phyloP scores from a whole-genome alignment of 1,140 invertebrate species.

The Contarinia nasturtii region DNA sequence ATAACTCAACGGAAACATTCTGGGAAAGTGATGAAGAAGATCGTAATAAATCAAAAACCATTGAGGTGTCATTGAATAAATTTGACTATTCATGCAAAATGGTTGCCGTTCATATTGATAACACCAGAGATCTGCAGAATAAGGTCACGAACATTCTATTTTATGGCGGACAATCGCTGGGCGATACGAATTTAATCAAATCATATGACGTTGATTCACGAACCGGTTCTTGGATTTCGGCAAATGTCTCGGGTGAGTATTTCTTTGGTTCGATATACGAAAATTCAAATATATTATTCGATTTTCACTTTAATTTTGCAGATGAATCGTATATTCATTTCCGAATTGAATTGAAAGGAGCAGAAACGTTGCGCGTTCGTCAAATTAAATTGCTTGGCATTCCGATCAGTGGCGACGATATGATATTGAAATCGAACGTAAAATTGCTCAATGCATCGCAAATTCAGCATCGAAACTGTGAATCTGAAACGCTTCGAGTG shows the following conservation, averaged over 20 bases:
- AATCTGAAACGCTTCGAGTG: constrained; percentile 80
- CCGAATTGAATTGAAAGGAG: constrained; percentile 73
- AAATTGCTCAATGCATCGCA: constrained; percentile 21
- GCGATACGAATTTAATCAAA: constrained; percentile 61
- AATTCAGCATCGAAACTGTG: constrained; percentile 74
- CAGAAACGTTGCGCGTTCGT: constrained; percentile 71
- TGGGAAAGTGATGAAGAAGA: constrained; percentile 99
- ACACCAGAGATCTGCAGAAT: constrained; percentile 82
- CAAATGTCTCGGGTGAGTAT: constrained; percentile 45
- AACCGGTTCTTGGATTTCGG: constrained; percentile 67
- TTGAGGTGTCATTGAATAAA: constrained; percentile 32
- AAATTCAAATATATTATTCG: background rate
- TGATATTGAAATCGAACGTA: constrained; percentile 9
- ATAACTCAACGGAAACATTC: constrained; percentile 93
- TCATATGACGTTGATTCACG: constrained; percentile 67
- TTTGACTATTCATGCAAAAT: constrained; percentile 23
- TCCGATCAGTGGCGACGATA: constrained; percentile 8
- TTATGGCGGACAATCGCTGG: constrained; percentile 55
- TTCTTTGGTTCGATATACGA: background rate
- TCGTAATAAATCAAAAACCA: constrained; percentile 68
- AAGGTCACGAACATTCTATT: constrained; percentile 72
- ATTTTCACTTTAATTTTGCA: background rate
- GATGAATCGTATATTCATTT: constrained; percentile 26
- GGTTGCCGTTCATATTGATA: constrained; percentile 80
- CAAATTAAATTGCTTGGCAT: constrained; percentile 40